Percentiles rank a stretch among this genome's conserved stretches.
Conservation (phyloP, 1,140 invertebrate genomes). For the Wiebesia pumilae region DNA sequence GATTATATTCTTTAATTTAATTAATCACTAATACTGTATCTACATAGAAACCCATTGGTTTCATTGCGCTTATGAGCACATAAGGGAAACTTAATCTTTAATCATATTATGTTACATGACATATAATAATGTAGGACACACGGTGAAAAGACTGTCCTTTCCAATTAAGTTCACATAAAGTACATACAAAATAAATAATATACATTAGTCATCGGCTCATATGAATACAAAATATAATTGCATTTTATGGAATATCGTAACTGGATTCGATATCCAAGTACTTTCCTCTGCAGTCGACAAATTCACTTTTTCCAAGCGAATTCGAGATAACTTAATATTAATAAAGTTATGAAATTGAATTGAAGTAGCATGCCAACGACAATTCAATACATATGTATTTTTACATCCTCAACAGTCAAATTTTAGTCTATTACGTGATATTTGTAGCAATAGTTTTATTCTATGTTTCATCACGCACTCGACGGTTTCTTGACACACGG, state of each 20-base stretch:
- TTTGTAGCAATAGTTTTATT: not conserved
- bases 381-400: not conserved
- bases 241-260: too few species aligned
- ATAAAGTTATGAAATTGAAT: not conserved
- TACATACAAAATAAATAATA: not conserved
- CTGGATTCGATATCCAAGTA: not conserved
- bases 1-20: too few species aligned
- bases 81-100: not conserved
- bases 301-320: not conserved
- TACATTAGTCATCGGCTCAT: not conserved
- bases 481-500: slow-evolving; percentile 30
- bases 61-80: not conserved
- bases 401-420: not conserved
- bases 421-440: not conserved
- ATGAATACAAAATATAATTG: not conserved
- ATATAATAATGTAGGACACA: not conserved
- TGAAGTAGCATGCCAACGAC: too few species aligned
- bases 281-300: not conserved
- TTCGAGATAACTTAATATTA: not conserved
- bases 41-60: not conserved
- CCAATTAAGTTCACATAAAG: not conserved
- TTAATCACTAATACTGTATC: too few species aligned
- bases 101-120: not conserved
- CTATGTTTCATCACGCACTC: not conserved
- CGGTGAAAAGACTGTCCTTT: not conserved